A percentile compares a stretch with the other conserved stretches of the same genome.
phyloP scores from a whole-genome alignment of 1,140 invertebrate genomes.

The Heliconius hewitsoni region DNA sequence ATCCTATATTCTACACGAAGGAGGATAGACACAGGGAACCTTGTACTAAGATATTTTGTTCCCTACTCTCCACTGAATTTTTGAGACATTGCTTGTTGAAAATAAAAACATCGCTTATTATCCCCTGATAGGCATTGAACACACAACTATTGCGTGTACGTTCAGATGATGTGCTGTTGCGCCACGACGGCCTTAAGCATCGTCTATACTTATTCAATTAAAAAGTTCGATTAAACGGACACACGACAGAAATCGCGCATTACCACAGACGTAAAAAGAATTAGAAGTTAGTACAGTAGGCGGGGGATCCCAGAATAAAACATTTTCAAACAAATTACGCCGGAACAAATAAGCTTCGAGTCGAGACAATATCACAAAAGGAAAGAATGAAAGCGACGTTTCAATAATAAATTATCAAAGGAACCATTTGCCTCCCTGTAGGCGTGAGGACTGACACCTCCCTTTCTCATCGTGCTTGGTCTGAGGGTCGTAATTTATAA shows the following conservation, averaged over 20 bases:
- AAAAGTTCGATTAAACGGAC: slow-evolving; percentile 26
- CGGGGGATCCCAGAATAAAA: slow-evolving; percentile 41
- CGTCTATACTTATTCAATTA: slow-evolving; percentile 23
- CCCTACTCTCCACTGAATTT: too few species aligned
- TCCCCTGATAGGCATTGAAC: too few species aligned
- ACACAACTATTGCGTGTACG: too few species aligned
- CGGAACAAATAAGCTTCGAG: slow-evolving; percentile 65
- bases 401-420: slow-evolving; percentile 79
- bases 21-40: too few species aligned
- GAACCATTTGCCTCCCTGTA: slow-evolving; percentile 45
- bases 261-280: slow-evolving; percentile 44
- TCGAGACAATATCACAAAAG: slow-evolving; percentile 74
- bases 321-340: slow-evolving; percentile 65
- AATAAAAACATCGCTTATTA: too few species aligned
- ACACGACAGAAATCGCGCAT: slow-evolving; percentile 30
- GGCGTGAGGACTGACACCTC: slow-evolving; percentile 64
- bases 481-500: slow-evolving; percentile 24
- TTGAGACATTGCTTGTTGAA: too few species aligned
- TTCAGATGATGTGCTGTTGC: too few species aligned
- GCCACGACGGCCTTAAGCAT: too few species aligned
- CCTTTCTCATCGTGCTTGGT: slow-evolving; percentile 54
- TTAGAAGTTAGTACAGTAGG: slow-evolving; percentile 31
- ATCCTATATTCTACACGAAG: slow-evolving; percentile 9
- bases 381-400: slow-evolving; percentile 68
- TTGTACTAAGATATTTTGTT: too few species aligned